Base-by-base conservation (phyloP, 2,888 invertebrate genomes). In the Himalopsyche tibetana region DNA sequence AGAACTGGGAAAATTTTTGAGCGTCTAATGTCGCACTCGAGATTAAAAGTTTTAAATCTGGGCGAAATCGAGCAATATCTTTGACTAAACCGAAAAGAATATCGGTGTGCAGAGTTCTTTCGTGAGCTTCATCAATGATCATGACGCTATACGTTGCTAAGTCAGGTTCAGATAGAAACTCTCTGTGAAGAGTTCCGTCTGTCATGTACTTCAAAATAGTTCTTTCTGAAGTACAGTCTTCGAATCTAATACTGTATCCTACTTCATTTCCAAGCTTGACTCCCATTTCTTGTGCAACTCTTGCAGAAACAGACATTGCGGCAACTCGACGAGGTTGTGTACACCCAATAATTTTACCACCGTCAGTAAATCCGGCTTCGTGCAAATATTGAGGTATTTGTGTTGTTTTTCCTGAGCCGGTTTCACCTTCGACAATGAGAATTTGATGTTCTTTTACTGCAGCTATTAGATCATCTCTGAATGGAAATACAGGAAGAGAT, bases 111-210 rank as follows among this genome's bases (percentile, higher is more conserved):
- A 99, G 93, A 0, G 99, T 99, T 74, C 99, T 94, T 91, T 99
- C 99, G 92, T 99, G 99, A 88, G 99, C 99, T 93, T 99, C 99
- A 91, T 99, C 99, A 90, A 99, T 98, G 86, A 99, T 99, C 96
- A 99, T 97, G 0, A 99, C 99, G 93, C 98, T 98, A 92, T 99
- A 99, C 3, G 98, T 96, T 74, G 96, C 96, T 85, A 99, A 93
- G 93, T 99, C 99, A 0, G 99, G 99, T 91, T 99, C 99, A 79
- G 98, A 97, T 3, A 99, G 94, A 91, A 99, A 99, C 92, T 99
- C 99, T 90, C 99, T 93, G 89, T 99, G 97, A 79, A 99, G 92
- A 90, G 99, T 99, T 90, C 99, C 99, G 92, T 99, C 99, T 51
- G 99, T 99, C 99, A 99, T 99, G 91, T 99, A 99, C 92, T 99